Percentiles rank a stretch among this genome's conserved stretches.
phyloP scores from a whole-genome alignment of 2,888 invertebrate species.

The Drosophila falleni region DNA sequence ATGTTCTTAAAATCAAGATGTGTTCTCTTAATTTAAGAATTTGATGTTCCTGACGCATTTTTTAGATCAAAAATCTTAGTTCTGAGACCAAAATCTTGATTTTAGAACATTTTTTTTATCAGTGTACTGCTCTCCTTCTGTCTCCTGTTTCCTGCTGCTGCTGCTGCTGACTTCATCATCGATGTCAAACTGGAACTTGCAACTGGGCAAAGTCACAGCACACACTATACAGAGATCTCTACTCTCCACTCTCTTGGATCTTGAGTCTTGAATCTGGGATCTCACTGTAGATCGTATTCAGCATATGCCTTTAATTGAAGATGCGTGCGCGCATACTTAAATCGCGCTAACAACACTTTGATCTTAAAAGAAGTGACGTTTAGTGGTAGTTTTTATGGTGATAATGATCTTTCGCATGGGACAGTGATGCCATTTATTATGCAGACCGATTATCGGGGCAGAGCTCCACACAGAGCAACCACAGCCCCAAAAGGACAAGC shows the following conservation, averaged over 20 bases:
- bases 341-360: slow-evolving; percentile 84
- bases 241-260: not conserved
- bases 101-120: too few relatives aligned
- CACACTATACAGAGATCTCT: slow-evolving; percentile 18
- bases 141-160: not conserved
- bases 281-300: slow-evolving; percentile 21
- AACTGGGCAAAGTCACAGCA: slow-evolving; percentile 8
- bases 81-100: too few relatives aligned
- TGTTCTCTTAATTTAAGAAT: too few relatives aligned
- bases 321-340: slow-evolving; percentile 82
- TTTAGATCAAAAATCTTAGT: too few relatives aligned
- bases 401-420: slow-evolving; percentile 84
- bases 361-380: slow-evolving; percentile 85
- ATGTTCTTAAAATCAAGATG: too few relatives aligned
- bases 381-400: slow-evolving; percentile 84
- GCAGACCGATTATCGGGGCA: slow-evolving; percentile 61
- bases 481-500: slow-evolving; percentile 21
- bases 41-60: too few relatives aligned
- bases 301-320: slow-evolving; percentile 80
- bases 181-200: slow-evolving; percentile 68
- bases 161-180: slow-evolving; percentile 51
- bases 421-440: slow-evolving; percentile 85
- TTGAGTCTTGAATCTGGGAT: not conserved
- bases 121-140: slow-evolving; percentile 4
- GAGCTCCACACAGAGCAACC: not conserved